Conservation (phyloP, 2,113 vertebrate genomes). For the Climacteris rufus region DNA sequence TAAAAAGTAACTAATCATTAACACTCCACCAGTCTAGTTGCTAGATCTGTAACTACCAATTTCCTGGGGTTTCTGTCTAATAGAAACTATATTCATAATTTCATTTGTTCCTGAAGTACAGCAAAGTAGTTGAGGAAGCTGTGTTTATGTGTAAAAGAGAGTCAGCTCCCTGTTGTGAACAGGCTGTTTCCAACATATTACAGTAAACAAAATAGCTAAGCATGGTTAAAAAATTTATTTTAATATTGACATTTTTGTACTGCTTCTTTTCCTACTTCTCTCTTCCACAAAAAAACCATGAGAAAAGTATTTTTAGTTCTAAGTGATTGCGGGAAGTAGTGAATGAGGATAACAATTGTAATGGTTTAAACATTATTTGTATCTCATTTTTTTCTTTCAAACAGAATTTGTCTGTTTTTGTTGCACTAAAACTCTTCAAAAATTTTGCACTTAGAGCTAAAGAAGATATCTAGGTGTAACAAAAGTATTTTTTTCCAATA, state of each 20-base stretch:
- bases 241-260: not conserved
- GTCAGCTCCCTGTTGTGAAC: not conserved
- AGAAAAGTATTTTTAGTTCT: not conserved
- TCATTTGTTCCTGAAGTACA: not conserved
- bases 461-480: not conserved
- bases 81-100: slow-evolving; percentile 6
- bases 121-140: not conserved
- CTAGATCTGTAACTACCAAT: not conserved
- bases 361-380: not conserved
- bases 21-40: not conserved
- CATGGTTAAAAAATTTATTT: not conserved
- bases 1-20: slow-evolving; percentile 33
- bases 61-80: not conserved
- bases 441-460: not conserved
- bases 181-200: not conserved
- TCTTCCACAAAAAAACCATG: not conserved
- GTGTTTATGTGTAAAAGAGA: slow-evolving; percentile 16
- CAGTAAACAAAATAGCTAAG: not conserved
- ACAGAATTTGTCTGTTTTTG: not conserved
- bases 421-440: not conserved
- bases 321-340: not conserved
- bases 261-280: not conserved
- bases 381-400: not conserved
- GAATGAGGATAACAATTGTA: not conserved
- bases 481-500: not conserved